Evolutionary conservation across 2,888 invertebrate genomes (phyloP), one percentile per base, ranked within the genome.

Genomic region (Drosophila kambysellisi): DNA sequence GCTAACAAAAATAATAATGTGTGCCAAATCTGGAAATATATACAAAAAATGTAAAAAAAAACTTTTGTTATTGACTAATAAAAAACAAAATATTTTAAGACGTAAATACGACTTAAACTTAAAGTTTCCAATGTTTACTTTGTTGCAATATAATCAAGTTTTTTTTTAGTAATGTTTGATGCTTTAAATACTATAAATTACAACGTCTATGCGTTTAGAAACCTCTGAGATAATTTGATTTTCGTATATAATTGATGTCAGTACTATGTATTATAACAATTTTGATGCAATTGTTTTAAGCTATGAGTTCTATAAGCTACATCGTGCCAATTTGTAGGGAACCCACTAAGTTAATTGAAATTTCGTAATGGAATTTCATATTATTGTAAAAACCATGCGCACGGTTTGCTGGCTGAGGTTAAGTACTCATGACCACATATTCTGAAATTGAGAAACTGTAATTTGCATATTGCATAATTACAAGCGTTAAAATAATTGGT

Each of bases 401-500:
- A 4, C 43, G 43, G 57, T 6, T 60, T 30, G 29, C 11, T 12
- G 30, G 12, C 39, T 41, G 8, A 35, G 41, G 25, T 50, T 8
- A 41, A 41, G 30, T 41, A 39, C 17, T 4, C 37, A 30, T 35
- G 37, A 37, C 33, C 43, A 50, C 30, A 59, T 20, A n/a, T 56
- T 59, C 33, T 60, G 48, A 61, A 53, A 50, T 43, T 76, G 29
- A 41, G 17, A 53, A 62, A 58, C 32, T 5, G 33, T 30, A 54
- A 59, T 68, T 70, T 53, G 76, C 39, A 30, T 53, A 48, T 53
- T 68, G 46, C 29, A 41, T 68, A 68, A 68, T 48, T 43, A 15
- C 30, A 54, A 30, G 30, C 30, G 11, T 25, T 46, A 39, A 39
- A 41, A 54, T 54, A 71, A 53, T 30, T n/a, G 29, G 29, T 43